Conservation (phyloP, 2,797 vertebrate species). For the Xiphorhynchus erythropygius region DNA sequence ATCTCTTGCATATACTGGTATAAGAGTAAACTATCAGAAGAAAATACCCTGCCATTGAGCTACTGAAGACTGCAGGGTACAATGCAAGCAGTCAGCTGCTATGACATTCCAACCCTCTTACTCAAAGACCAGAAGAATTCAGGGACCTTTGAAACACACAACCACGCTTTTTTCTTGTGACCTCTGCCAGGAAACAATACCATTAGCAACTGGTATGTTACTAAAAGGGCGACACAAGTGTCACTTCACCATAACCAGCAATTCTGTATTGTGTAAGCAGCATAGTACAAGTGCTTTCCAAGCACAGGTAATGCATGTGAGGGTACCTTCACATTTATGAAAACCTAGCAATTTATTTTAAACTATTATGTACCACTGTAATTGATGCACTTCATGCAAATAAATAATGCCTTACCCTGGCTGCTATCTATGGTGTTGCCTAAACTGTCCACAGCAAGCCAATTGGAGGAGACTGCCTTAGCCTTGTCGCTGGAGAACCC, state of each 20-base stretch:
- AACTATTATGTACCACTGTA: accelerated
- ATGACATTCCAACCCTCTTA: neutral
- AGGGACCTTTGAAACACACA: neutral
- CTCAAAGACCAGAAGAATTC: neutral
- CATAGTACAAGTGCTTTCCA: accelerated
- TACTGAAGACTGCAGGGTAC: neutral
- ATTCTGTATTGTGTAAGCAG: neutral
- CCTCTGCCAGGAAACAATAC: neutral
- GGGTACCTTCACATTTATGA: accelerated
- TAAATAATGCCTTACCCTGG: conserved; percentile 72
- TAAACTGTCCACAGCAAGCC: conserved; percentile 78
- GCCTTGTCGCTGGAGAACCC: conserved; percentile 81
- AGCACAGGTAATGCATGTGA: accelerated
- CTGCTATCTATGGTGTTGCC: conserved; percentile 75
- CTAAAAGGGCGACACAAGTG: neutral
- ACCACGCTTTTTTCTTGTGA: neutral
- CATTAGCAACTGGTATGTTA: accelerated
- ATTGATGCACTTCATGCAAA: accelerated
- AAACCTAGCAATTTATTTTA: accelerated
- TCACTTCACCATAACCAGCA: neutral
- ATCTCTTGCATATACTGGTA: accelerated
- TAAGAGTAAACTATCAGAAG: accelerated
- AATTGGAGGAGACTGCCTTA: conserved; percentile 80
- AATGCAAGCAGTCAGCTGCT: accelerated
- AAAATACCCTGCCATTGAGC: neutral